These are phyloP conservation scores for Anguilla pacifica DNA, from an alignment of 2,797 vertebrate species.

Conservation along the genomic window DNA sequence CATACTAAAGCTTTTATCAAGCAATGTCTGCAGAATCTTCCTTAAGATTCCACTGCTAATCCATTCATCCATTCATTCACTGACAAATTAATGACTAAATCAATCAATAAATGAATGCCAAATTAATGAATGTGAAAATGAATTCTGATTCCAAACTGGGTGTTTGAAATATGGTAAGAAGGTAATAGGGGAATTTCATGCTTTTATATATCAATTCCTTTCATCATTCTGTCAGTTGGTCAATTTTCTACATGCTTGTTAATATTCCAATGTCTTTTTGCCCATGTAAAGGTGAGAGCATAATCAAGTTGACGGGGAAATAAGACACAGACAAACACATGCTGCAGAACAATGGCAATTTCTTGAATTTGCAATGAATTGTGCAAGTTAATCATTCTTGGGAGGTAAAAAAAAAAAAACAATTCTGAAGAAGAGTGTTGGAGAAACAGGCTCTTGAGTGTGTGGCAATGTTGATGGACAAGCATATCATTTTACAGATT, in stretches of 20 bases:
- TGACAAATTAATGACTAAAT: not conserved
- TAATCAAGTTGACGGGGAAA: not conserved
- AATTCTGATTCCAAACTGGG: not conserved
- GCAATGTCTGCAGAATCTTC: not conserved
- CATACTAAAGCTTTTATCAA: not conserved
- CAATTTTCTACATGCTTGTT: not conserved
- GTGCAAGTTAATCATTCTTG: not conserved
- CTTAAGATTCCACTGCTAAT: not conserved
- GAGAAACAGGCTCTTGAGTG: not conserved
- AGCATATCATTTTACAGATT: not conserved
- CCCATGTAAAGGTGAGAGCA: not conserved
- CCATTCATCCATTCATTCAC: not conserved
- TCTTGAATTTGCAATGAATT: not conserved
- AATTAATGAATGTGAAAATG: not conserved
- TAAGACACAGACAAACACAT: not conserved
- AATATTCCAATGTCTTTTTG: not conserved
- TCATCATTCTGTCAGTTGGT: not conserved
- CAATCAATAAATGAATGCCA: not conserved
- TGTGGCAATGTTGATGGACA: not conserved
- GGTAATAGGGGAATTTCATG: not conserved
- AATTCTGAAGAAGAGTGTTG: not conserved
- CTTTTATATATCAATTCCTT: not conserved
- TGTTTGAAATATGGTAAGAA: not conserved
- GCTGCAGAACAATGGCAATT: not conserved
- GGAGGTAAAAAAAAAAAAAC: not conserved